Base-by-base conservation (phyloP, 2,113 vertebrate species). In the Phainopepla nitens region DNA sequence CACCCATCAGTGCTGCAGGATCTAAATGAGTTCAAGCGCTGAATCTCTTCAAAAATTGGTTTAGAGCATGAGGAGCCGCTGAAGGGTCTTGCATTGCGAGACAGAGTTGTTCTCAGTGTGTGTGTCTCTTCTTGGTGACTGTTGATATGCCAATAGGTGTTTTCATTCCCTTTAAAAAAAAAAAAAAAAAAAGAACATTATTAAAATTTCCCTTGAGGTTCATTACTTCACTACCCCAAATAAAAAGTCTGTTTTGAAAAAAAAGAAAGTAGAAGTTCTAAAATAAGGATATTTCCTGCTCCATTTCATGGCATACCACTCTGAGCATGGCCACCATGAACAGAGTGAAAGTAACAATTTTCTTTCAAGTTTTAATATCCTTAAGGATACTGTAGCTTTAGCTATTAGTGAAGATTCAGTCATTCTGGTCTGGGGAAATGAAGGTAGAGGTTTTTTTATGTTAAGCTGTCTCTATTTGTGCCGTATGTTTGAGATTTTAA, bases 221-320 rank as follows among this genome's bases (percentile, higher is more conserved):
- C 1, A 25, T 66, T 79, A 16, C 21, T 1, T 6, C 0, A 5
- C 1, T 29, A 4, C 7, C 1, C 23, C 22, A 51, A 51, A 5
- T 10, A 75, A 75, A 51, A 49, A 13, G 15, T 54, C 64, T 8
- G 13, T 29, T 72, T 83, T 61, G 9, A 62, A 62, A 60, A 65
- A 60, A 65, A 54, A 35, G 25, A 7, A 75, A 41, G 3, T 9
- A n/a, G 28, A 66, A 60, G 19, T 47, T 44, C 15, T 76, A 28
- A 82, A 84, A 44, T 20, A 4, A 10, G 11, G 27, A 62, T 12
- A 17, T 56, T 82, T 82, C 19, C 68, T 20, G 10, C 28, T 29
- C 44, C 7, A 3, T 58, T 81, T 75, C 9, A 33, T 28, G 36
- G 29, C 13, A 5, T 51, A 31, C 13, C 17, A 18, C 17, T 44